These are phyloP conservation scores for Teleogryllus oceanicus DNA, from an alignment of 2,888 invertebrate species.

Conservation along the genomic window DNA sequence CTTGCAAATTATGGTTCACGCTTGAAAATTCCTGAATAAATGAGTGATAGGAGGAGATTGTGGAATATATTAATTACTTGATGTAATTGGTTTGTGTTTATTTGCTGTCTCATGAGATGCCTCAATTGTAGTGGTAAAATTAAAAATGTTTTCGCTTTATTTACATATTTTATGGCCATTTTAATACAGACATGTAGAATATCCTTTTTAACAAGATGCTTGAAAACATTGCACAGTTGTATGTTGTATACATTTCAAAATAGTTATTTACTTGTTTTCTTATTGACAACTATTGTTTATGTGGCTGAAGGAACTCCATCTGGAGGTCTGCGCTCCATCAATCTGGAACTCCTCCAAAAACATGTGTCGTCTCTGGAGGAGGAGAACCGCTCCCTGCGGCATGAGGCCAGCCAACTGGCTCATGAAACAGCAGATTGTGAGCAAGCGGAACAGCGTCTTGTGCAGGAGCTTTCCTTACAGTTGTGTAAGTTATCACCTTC, in stretches of 20 bases:
- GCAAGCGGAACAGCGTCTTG: slow-evolving; percentile 80
- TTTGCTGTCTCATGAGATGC: no score
- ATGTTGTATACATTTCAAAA: no score
- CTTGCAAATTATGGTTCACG: no score
- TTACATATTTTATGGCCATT: no score
- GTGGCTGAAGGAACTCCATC: slow-evolving; percentile 51
- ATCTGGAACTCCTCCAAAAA: slow-evolving; percentile 76
- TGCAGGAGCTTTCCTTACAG: slow-evolving; percentile 83
- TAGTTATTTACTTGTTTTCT: no score
- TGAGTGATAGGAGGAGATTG: no score
- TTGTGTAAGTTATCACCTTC: slow-evolving; percentile 57
- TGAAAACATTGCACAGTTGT: no score
- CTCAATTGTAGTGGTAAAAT: no score
- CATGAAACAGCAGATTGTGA: slow-evolving; percentile 82
- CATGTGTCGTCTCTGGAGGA: slow-evolving; percentile 82
- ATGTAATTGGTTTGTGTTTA: no score
- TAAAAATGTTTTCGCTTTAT: no score
- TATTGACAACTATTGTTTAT: not conserved
- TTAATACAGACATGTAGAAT: not conserved
- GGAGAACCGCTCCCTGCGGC: slow-evolving; percentile 79
- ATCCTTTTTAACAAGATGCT: not conserved
- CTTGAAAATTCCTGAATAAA: no score
- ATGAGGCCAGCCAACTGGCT: slow-evolving; percentile 76
- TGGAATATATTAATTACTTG: no score
- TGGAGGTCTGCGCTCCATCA: slow-evolving; percentile 63